Base-by-base conservation (phyloP, 2,113 vertebrate species). In the Deroptyus accipitrinus region DNA sequence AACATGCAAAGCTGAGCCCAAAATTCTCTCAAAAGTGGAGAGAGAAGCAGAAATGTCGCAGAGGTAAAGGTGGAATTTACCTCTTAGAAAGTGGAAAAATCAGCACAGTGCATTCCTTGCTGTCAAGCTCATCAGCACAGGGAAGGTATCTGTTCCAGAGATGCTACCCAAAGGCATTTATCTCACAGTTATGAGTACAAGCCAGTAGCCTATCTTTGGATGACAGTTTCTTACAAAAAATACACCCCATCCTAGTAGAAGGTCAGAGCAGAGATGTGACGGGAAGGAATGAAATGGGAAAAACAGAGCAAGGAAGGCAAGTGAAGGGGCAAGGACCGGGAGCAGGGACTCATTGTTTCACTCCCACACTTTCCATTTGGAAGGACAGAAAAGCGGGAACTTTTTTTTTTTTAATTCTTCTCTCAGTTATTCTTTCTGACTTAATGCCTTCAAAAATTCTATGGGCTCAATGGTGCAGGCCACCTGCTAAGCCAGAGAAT, bases 121-220 rank as follows among this genome's bases (percentile, higher is more conserved):
- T 95, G 91, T 96, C 87, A 83, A 52, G 64, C 46, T 85, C 68
- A 84, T 90, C 69, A 88, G 70, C 17, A 10, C 67, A 14, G 4
- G 64, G 49, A 84, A 88, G 17, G 44, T 83, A 62, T 69, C 74
- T 93, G 48, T 49, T 92, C 61, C 61, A 89, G 54, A 86, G n/a
- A 57, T 52, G 64, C 35, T 86, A 88, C 74, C 51, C 77, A 62
- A 93, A 92, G 70, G 52, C 63, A 93, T 92, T 92, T 92, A 61
- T 93, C 73, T 88, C 91, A 88, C 39, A 33, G 23, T 49, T 64
- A 33, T 3, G 15, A 90, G 23, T 69, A 76, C 67, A 72, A 84
- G 57, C 18, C n/a, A 77, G 59, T 49, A 86, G 20, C 19, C 59
- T 83, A 16, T 64, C 66, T 90, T 35, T 7, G 9, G 55, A 51